Conservation (phyloP, 92 coral and sea anemone species). For the Hydrozoanthus gracilis region DNA sequence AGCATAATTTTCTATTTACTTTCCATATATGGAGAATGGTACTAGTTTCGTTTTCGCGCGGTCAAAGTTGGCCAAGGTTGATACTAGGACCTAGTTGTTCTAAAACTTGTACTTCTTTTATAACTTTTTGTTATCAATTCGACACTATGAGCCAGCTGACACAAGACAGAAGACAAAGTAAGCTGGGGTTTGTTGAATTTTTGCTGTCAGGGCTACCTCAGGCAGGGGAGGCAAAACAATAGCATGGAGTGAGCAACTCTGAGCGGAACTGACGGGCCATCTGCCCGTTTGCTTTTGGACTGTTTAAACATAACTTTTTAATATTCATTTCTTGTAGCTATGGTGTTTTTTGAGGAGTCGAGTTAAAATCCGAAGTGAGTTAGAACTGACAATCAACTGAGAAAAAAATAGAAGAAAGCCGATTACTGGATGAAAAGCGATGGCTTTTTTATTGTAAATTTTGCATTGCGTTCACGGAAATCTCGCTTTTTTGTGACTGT, state of each 20-base stretch:
- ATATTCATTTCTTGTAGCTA: constrained; percentile 56
- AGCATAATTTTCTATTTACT: constrained; percentile 33
- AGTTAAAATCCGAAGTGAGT: constrained; percentile 53
- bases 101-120: not conserved
- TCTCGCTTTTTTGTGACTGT: not conserved
- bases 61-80: constrained; percentile 4
- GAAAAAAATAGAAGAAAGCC: constrained; percentile 13
- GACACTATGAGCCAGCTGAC: constrained; percentile 11
- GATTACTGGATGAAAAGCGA: not conserved
- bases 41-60: constrained; percentile 28
- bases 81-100: not conserved
- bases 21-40: constrained; percentile 35
- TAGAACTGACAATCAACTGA: constrained; percentile 43
- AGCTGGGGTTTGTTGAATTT: not conserved
- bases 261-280: not conserved
- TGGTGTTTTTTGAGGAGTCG: constrained; percentile 62
- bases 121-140: not conserved
- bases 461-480: not conserved
- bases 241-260: not conserved
- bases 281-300: constrained; percentile 47
- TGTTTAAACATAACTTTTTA: constrained; percentile 51
- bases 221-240: constrained; percentile 4
- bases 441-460: not conserved
- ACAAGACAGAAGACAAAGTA: constrained; percentile 7
- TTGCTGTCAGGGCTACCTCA: not conserved